A percentile compares a stretch with the other conserved stretches of the same genome.
phyloP scores from a whole-genome alignment of 2,888 invertebrate species.

The Linnaemya vulpina region DNA sequence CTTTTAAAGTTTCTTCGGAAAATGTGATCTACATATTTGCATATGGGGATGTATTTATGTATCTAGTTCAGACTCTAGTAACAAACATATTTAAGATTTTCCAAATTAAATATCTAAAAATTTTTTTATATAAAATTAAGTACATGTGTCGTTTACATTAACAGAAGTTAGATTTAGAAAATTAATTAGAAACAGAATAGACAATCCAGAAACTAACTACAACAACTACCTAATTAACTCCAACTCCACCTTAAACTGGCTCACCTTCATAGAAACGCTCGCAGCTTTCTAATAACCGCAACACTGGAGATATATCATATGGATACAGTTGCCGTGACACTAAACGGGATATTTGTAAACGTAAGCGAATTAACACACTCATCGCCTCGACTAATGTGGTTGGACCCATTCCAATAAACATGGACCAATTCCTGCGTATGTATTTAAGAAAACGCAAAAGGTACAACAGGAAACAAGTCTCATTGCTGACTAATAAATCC shows the following conservation, averaged over 20 bases:
- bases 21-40: no score
- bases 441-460: slow-evolving; percentile 92
- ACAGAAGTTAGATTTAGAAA: slow-evolving; percentile 21
- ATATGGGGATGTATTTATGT: no score
- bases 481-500: slow-evolving; percentile 94
- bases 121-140: slow-evolving; percentile 4
- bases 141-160: not conserved
- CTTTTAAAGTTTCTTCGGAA: no score
- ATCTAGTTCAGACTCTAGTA: not conserved
- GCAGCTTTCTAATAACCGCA: slow-evolving; percentile 91
- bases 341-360: slow-evolving; percentile 91
- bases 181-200: not conserved
- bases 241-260: slow-evolving; percentile 39
- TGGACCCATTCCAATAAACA: slow-evolving; percentile 88
- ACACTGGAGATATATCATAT: slow-evolving; percentile 94
- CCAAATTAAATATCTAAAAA: not conserved
- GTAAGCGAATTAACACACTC: slow-evolving; percentile 90
- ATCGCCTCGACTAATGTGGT: slow-evolving; percentile 86
- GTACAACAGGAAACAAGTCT: slow-evolving; percentile 94
- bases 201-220: slow-evolving; percentile 45
- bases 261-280: slow-evolving; percentile 93
- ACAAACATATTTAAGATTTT: not conserved
- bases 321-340: slow-evolving; percentile 93
- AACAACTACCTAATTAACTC: slow-evolving; percentile 33
- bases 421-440: slow-evolving; percentile 91